phyloP scores from a whole-genome alignment of 2,113 vertebrate genomes.

The Odontesthes bonariensis region DNA sequence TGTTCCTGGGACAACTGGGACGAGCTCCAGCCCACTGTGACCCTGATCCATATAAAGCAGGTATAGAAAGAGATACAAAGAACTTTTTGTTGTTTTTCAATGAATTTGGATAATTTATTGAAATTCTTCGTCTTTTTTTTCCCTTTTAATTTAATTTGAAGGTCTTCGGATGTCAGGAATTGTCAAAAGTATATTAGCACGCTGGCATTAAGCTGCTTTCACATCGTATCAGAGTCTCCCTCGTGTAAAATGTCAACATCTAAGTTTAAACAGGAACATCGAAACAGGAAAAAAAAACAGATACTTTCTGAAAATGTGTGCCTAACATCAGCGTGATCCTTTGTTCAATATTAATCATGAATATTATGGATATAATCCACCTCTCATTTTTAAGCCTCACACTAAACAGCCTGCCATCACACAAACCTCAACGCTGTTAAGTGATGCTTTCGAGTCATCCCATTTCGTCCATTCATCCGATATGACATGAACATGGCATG shows the following conservation, averaged over 20 bases:
- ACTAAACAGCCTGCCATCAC: neutral
- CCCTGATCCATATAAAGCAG: too few relatives aligned
- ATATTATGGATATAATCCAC: neutral
- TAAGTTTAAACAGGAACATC: neutral
- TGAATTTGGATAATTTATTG: too few relatives aligned
- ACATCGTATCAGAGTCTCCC: neutral
- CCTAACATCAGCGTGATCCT: neutral
- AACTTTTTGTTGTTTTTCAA: too few relatives aligned
- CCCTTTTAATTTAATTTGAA: neutral
- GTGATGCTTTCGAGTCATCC: neutral
- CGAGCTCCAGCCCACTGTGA: too few relatives aligned
- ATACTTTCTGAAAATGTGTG: neutral
- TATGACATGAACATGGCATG: neutral
- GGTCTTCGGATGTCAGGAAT: neutral
- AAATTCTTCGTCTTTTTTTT: too few relatives aligned
- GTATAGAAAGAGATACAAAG: too few relatives aligned
- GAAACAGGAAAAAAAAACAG: too few relatives aligned
- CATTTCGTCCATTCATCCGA: neutral
- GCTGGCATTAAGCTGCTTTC: neutral
- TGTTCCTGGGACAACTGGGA: too few relatives aligned
- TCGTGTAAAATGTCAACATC: slow-evolving; percentile 5
- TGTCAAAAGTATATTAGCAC: neutral
- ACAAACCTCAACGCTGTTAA: neutral
- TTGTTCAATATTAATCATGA: neutral
- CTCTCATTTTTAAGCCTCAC: neutral